Conservation (phyloP, 2,113 vertebrate species). For the Clinocottus analis region DNA sequence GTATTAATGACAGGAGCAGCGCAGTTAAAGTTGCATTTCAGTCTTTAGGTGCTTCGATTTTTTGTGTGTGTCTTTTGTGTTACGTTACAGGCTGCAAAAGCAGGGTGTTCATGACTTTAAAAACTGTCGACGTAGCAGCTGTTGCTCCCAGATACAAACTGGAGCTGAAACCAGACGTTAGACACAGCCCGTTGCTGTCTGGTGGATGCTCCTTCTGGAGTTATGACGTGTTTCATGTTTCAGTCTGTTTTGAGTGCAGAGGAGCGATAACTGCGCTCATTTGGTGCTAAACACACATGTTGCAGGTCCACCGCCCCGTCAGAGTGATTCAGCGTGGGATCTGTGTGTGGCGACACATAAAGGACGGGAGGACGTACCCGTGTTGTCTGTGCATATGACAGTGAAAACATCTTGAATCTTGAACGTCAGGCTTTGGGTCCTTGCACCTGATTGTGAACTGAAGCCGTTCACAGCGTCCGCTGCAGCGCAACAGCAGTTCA, state of each 20-base stretch:
- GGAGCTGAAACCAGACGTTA: background rate
- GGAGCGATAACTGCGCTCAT: background rate
- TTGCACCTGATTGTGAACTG: too few species aligned
- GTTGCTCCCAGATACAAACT: too few species aligned
- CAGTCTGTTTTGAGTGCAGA: background rate
- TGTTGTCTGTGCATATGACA: too few species aligned
- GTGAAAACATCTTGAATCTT: too few species aligned
- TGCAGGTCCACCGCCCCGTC: background rate
- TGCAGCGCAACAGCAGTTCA: slow-evolving; percentile 11
- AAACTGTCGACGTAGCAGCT: background rate
- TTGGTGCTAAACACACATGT: background rate
- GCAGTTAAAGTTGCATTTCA: background rate
- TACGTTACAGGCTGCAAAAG: background rate
- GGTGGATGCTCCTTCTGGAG: too few species aligned
- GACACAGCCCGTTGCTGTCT: too few species aligned
- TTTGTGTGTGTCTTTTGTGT: background rate
- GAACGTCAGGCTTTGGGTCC: too few species aligned
- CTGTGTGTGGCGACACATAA: too few species aligned
- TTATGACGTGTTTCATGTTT: background rate
- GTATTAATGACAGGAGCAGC: background rate
- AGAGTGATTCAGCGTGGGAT: too few species aligned
- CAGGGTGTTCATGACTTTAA: background rate
- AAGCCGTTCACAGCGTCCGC: too few species aligned
- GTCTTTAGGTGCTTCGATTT: background rate
- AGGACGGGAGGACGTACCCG: too few species aligned